Evolutionary conservation across 1,140 invertebrate species (phyloP), one percentile per base, ranked within the genome.

Genomic region (Physella acuta): DNA sequence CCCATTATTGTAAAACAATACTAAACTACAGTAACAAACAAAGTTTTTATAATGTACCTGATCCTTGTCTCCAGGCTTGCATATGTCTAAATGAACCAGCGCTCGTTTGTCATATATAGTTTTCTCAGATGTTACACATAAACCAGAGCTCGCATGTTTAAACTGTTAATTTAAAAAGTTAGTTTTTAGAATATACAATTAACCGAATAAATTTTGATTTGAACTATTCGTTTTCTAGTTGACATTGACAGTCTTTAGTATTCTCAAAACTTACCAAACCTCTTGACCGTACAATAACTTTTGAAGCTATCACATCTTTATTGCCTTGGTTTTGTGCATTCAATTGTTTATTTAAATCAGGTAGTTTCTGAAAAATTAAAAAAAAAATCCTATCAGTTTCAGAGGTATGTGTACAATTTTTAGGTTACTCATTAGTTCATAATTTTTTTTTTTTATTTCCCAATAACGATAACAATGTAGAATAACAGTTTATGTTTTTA

Each of bases 91-190:
- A 3, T 65, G 71, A 53, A 77, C 59, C 75, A 79, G 51, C 0
- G 77, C 66, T 49, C 73, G 73, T 56, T 78, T 79, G 24, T 71
- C 72, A 36, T 65, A 76, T 14, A 78, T 58, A n/a, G 71, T 65
- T 44, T 72, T 70, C 44, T 76, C 78, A 14, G 75, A 75, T 39
- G 76, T 68, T 4, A 79, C 67, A 72, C 76, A 80, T 33, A 75
- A 53, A 17, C 72, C 70, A n/a, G 75, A 75, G 5, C 44, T 67
- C 34, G 56, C 51, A 62, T 78, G 76, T 56, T 74, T 75, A n/a
- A 80, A 72, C 79, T 81, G 69, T 67, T 73, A 69, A 39, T 73
- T 36, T 31, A 56, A 36, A 55, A 67, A n/a, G n/a, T n/a, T n/a
- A n/a, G n/a, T n/a, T n/a, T n/a, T n/a, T n/a, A n/a, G n/a, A n/a